phyloP scores from a whole-genome alignment of 1,140 invertebrate species.

The Camponotus floridanus region DNA sequence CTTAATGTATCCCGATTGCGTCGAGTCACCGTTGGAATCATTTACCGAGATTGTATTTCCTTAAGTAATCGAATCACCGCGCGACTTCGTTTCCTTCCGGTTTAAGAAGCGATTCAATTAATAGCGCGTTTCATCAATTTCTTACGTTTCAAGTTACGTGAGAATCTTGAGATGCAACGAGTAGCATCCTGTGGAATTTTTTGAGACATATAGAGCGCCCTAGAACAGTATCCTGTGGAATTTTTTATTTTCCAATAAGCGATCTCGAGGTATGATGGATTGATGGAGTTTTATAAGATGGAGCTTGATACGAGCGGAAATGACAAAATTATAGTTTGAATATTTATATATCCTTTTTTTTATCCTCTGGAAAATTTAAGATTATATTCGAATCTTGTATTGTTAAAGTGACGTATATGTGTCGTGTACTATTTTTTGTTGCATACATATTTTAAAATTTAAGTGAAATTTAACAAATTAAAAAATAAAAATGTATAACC shows the following conservation, averaged over 20 bases:
- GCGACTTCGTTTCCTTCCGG: neutral
- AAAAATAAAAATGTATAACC: neutral
- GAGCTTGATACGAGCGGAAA: no score
- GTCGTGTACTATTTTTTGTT: neutral
- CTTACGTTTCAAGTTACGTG: no score
- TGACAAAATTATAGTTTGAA: no score
- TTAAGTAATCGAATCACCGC: slow-evolving; percentile 61
- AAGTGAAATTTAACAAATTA: neutral
- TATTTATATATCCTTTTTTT: no score
- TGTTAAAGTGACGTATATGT: neutral
- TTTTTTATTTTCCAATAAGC: no score
- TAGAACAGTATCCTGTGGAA: no score
- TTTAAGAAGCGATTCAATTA: neutral
- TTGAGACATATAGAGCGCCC: no score
- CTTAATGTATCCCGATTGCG: slow-evolving; percentile 81
- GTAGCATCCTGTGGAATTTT: no score
- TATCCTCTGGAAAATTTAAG: neutral
- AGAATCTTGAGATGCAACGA: no score
- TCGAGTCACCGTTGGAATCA: slow-evolving; percentile 81
- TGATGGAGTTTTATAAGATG: no score
- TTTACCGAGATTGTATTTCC: slow-evolving; percentile 82
- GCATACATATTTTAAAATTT: neutral
- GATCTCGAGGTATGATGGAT: no score
- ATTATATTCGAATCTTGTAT: neutral
- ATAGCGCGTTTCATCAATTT: neutral